Evolutionary conservation across 2,113 vertebrate genomes (phyloP), one percentile per base, ranked within the genome.

Genomic region (Chloropsis cyanopogon): DNA sequence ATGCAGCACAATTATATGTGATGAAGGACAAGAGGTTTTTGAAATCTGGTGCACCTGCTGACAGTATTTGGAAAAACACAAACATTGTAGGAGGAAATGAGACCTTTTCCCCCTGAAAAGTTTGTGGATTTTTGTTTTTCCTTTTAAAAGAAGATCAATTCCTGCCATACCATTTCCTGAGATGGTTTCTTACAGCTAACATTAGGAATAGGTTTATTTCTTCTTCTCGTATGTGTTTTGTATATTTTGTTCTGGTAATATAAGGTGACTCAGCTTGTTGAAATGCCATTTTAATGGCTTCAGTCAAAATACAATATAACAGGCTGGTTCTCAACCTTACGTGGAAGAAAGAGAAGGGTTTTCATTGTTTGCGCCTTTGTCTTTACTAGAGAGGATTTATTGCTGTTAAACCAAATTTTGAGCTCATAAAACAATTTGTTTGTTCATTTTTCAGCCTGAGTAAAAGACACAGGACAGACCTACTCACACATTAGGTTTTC

Each of bases 1-100:
- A 97, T 97, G 88, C 86, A 94, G 88, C 93, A 97, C 96, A 97
- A 96, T 96, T 97, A 97, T 91, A 91, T 93, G 92, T 98, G 97
- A 97, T 96, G 96, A 97, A 98, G 96, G 96, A 97, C 97, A 97
- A 98, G 97, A 97, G 96, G 91, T 85, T 97, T 96, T 97, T 95
- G 89, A 97, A 97, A 97, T 96, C 82, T 96, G 47, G 91, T 97
- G 92, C 95, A 97, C 96, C 96, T 98, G 96, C 96, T 97, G 97
- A 95, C 96, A 88, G 66, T 95, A 50, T 95, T 95, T 97, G 95
- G 79, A 96, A 97, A 96, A 94, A 86, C 87, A 97, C 89, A 95
- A 97, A 97, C 96, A 97, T 86, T 96, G 80, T 39, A 64, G 64
- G 92, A 95, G n/a, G 86, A 96, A 96, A 96, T 93, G 88, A 97